Conservation (phyloP, 2,888 invertebrate genomes). For the Aleiodes alternator region DNA sequence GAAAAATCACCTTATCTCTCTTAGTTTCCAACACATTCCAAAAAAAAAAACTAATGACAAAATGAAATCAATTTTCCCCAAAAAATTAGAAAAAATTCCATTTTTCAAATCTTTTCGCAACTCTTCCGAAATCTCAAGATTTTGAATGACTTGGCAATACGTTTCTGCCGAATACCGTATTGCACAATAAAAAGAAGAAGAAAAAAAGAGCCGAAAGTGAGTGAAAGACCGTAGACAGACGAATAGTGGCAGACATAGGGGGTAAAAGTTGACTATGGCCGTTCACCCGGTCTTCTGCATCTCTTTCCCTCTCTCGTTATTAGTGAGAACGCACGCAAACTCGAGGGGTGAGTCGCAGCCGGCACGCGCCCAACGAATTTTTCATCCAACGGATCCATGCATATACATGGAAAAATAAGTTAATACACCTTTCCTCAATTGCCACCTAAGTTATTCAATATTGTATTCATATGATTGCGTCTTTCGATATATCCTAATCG, state of each 20-base stretch:
- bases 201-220: background rate
- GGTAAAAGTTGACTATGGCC: slow-evolving; percentile 52
- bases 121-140: background rate
- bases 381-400: slow-evolving; percentile 65
- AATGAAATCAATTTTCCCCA: no score
- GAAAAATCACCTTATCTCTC: no score
- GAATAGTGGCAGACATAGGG: slow-evolving; percentile 43
- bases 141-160: slow-evolving; percentile 33
- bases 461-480: background rate
- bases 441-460: slow-evolving; percentile 9
- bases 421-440: slow-evolving; percentile 30
- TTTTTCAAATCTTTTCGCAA: no score
- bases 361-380: slow-evolving; percentile 71
- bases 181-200: background rate
- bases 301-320: slow-evolving; percentile 41
- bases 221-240: slow-evolving; percentile 36
- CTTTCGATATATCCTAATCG: no score
- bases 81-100: no score
- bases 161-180: slow-evolving; percentile 20
- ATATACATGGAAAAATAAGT: slow-evolving; percentile 31
- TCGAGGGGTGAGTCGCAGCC: slow-evolving; percentile 67
- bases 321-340: slow-evolving; percentile 52
- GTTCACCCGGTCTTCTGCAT: slow-evolving; percentile 54
- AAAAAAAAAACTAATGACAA: no score
- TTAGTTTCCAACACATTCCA: no score